phyloP scores from a whole-genome alignment of 2,113 vertebrate species.

The Stictonetta naevosa region DNA sequence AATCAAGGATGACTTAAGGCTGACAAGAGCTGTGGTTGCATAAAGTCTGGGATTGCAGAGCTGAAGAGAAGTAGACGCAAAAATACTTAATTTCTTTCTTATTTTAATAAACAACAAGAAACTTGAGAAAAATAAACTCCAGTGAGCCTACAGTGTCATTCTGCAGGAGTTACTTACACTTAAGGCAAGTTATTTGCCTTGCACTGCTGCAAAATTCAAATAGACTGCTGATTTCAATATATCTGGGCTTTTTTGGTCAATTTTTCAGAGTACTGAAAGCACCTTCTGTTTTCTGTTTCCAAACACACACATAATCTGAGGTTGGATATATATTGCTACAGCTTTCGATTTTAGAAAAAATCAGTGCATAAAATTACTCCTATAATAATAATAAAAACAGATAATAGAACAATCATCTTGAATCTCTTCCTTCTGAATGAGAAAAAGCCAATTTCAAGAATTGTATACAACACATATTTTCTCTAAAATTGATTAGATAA shows the following conservation, averaged over 20 bases:
- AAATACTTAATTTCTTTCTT: not conserved
- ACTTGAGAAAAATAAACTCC: not conserved
- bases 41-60: not conserved
- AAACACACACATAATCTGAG: not conserved
- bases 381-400: not conserved
- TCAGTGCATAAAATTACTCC: not conserved
- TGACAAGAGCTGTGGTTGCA: not conserved
- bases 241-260: not conserved
- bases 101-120: not conserved
- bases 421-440: not conserved
- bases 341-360: not conserved
- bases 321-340: not conserved
- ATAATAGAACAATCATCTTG: not conserved
- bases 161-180: not conserved
- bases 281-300: not conserved
- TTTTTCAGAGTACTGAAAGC: not conserved
- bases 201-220: not conserved
- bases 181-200: not conserved
- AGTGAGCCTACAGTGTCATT: not conserved
- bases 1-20: not conserved
- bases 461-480: not conserved
- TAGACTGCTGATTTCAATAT: not conserved
- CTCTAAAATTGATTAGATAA: not conserved
- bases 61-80: not conserved
- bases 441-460: not conserved